Evolutionary conservation across 2,113 vertebrate species (phyloP), one percentile per base, ranked within the genome.

Genomic region (Dasyornis broadbenti): DNA sequence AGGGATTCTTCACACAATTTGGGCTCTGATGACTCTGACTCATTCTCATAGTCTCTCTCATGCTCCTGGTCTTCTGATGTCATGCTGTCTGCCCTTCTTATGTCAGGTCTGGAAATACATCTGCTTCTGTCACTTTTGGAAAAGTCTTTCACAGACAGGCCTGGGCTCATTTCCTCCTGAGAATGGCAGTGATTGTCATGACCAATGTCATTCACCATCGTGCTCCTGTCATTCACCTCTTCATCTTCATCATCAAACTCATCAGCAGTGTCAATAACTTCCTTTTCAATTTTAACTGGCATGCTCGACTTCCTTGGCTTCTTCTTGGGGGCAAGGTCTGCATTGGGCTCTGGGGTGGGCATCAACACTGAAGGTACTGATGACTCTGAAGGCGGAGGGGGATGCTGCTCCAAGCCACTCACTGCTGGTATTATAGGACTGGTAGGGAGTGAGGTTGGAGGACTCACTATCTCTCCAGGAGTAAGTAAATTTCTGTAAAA

Each of bases 221-320:
- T 96, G 90, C 97, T 98, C 11, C 90, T 98, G 26, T 99, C 98
- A 40, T 97, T 97, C 83, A 97, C 97, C 7, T 99, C 99, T 23
- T 99, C 99, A 0, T 99, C 99, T 95, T 99, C 99, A 91, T 99
- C 99, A 4, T 99, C 99, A 84, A 99, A 99, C 72, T 99, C 99
- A 78, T 99, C 99, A 1, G 99, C 99, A 14, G 99, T 99, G 69
- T 99, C 99, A 5, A 99, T 99, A 35, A 99, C 98, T 95, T 99
- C 99, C 96, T 99, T 99, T 96, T 99, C 99, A 64, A 99, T 99
- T 98, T 99, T 99, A 40, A 99, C 99, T 75, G 99, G 99, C 99
- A 99, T 99, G 96, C 99, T 99, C 2, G 99, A 99, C 95, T 99
- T 99, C 68, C 99, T 98, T 83, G 99, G 99, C 90, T 99, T 99